A percentile compares a stretch with the other conserved stretches of the same genome.
Evolutionary conservation across 92 coral and sea anemone genomes (phyloP).

Genomic region (Epizoanthus ramosus): DNA sequence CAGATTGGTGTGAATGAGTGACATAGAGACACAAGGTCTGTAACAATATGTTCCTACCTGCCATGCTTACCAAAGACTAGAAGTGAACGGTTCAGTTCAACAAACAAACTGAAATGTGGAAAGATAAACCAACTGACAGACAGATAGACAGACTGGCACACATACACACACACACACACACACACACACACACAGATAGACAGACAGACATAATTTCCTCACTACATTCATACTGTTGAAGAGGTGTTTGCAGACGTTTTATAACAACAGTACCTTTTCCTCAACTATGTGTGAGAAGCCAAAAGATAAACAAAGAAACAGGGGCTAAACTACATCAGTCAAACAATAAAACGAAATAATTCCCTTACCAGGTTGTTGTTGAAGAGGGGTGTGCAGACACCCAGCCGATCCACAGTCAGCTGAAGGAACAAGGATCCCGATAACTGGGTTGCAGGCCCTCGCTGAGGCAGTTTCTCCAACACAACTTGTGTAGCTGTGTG

Average conservation of each 20-base stretch:
- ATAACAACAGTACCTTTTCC: too few species aligned
- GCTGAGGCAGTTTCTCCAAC: slow-evolving; percentile 92
- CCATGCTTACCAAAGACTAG: too few species aligned
- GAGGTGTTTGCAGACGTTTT: slow-evolving; percentile 87
- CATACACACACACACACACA: background rate
- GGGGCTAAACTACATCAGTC: background rate
- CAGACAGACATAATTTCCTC: background rate
- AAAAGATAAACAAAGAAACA: background rate
- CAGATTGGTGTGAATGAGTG: too few species aligned
- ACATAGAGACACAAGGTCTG: too few species aligned
- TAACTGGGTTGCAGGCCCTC: slow-evolving; percentile 88
- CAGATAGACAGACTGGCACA: too few species aligned
- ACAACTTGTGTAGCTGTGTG: slow-evolving; percentile 98
- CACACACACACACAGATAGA: background rate
- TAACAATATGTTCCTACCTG: too few species aligned
- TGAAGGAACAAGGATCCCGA: slow-evolving; percentile 95
- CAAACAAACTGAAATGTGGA: too few species aligned
- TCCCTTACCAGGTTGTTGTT: slow-evolving; percentile 68
- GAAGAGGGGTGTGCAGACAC: slow-evolving; percentile 91
- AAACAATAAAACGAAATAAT: background rate
- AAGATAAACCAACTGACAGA: too few species aligned
- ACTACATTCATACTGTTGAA: slow-evolving; percentile 68
- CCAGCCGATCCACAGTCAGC: slow-evolving; percentile 90
- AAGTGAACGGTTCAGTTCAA: too few species aligned
- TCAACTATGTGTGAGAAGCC: too few species aligned